A percentile compares a stretch with the other conserved stretches of the same genome.
Conservation (phyloP, 2,888 invertebrate species). For the Branchipolynoe longqiensis region DNA sequence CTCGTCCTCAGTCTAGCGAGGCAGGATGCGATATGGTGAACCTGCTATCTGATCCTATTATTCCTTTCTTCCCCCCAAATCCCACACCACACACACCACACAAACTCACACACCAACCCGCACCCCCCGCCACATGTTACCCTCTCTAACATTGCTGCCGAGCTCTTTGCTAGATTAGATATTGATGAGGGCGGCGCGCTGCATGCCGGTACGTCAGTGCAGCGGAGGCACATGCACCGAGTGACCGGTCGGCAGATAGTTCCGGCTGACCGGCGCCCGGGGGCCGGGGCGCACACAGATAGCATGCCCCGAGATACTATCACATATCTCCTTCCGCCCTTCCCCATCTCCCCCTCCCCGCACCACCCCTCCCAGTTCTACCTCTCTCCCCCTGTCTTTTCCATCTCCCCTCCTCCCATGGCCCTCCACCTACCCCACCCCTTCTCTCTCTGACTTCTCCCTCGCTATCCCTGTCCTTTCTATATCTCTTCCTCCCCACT, state of each 20-base stretch:
- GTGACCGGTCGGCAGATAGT: constrained; percentile 33
- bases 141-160: background rate
- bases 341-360: background rate
- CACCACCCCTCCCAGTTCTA: no score
- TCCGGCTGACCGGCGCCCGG: background rate
- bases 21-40: no score
- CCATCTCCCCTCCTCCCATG: no score
- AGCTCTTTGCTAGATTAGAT: constrained; percentile 47
- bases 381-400: no score
- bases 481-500: no score
- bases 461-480: no score
- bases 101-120: background rate
- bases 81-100: no score
- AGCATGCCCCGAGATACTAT: background rate
- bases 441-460: no score
- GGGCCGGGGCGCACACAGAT: background rate
- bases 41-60: no score
- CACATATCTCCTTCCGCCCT: background rate
- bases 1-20: background rate
- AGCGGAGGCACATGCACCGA: background rate
- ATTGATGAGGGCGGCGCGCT: background rate
- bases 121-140: background rate
- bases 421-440: no score
- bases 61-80: no score
- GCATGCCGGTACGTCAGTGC: background rate